These are phyloP conservation scores for Cecropterus lyciades DNA, from an alignment of 1,140 invertebrate genomes.

Conservation along the genomic window DNA sequence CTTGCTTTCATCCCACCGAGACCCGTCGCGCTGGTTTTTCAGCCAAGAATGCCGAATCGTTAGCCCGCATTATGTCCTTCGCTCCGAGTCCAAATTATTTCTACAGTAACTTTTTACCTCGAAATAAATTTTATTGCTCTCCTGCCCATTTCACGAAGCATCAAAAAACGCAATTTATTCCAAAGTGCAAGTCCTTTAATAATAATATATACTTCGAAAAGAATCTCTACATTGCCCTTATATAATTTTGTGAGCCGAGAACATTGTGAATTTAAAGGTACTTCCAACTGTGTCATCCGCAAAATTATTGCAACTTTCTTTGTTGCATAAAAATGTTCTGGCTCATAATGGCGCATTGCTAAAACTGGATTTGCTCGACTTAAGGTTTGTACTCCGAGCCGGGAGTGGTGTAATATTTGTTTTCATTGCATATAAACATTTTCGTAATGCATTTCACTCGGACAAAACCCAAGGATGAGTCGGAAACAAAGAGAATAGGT, in stretches of 20 bases:
- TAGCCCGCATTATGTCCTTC: conserved; percentile 38
- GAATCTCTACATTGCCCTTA: conserved; percentile 18
- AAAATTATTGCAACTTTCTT: conserved; percentile 46
- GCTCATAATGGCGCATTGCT: conserved; percentile 36
- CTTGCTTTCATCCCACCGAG: conserved; percentile 30
- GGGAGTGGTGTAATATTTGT: conserved; percentile 23
- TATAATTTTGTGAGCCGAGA: conserved; percentile 18
- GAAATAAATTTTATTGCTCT: conserved; percentile 27
- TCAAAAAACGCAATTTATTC: conserved; percentile 24
- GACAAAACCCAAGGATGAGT: neutral
- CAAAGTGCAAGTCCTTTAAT: conserved; percentile 19
- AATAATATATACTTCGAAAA: neutral
- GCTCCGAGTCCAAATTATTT: conserved; percentile 11
- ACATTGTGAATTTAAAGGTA: conserved; percentile 25
- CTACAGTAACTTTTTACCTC: conserved; percentile 23
- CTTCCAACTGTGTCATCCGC: conserved; percentile 23
- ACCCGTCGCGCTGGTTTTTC: conserved; percentile 47
- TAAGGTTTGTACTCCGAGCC: conserved; percentile 35
- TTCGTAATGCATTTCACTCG: neutral
- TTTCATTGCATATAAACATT: conserved; percentile 24
- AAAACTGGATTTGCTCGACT: conserved; percentile 27
- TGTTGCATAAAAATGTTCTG: conserved; percentile 43
- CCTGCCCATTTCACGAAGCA: conserved; percentile 19
- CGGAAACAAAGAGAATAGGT: neutral
- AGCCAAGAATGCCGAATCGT: conserved; percentile 45